Conservation (phyloP, 30 jellyfish, hydroid and myxozoan species). For the Chrysaora quinquecirrha region DNA sequence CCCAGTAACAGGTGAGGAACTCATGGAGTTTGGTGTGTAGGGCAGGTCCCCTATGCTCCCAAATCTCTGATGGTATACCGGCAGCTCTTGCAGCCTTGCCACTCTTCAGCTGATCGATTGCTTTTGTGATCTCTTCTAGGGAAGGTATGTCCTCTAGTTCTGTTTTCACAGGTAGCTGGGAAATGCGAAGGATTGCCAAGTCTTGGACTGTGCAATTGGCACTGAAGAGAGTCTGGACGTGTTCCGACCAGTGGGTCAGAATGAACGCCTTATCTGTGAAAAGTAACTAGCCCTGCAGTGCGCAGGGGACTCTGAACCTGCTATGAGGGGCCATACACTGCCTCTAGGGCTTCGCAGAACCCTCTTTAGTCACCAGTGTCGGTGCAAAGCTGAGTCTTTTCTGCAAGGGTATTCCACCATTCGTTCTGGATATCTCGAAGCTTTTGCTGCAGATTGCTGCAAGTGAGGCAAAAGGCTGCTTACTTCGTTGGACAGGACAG, state of each 20-base stretch:
- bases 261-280: too few species aligned
- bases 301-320: too few species aligned
- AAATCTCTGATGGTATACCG: slow-evolving; percentile 20
- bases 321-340: too few species aligned
- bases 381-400: too few species aligned
- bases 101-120: not conserved
- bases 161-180: not conserved
- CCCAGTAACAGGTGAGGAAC: not conserved
- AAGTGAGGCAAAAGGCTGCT: too few species aligned
- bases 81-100: slow-evolving; percentile 21
- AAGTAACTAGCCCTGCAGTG: too few species aligned
- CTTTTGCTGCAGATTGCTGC: too few species aligned
- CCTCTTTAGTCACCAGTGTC: too few species aligned
- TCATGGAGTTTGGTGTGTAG: not conserved
- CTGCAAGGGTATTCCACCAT: too few species aligned
- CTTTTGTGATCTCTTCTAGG: not conserved
- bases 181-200: not conserved
- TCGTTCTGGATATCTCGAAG: too few species aligned
- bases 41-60: slow-evolving; percentile 1
- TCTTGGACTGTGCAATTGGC: not conserved
- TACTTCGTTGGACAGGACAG: too few species aligned
- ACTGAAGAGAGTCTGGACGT: slow-evolving; percentile 7
- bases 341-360: too few species aligned
- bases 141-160: slow-evolving; percentile 33
- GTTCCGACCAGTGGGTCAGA: not conserved